These are phyloP conservation scores for Lomographa bimaculata DNA, from an alignment of 2,888 invertebrate species.

Conservation along the genomic window DNA sequence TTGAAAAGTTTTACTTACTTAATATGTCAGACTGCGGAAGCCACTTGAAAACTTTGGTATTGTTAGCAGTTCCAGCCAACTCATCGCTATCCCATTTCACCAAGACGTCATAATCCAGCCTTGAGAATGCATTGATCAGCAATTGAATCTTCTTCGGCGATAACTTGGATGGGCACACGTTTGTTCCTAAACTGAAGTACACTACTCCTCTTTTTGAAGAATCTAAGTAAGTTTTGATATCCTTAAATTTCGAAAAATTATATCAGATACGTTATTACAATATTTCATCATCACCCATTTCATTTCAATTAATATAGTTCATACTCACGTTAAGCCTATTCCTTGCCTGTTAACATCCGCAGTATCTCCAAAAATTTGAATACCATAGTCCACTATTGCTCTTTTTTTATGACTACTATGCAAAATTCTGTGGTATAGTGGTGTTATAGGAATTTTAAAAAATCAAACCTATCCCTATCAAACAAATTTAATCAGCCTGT, in stretches of 20 bases:
- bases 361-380: too few relatives aligned
- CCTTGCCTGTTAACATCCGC: too few relatives aligned
- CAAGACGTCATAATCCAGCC: constrained; percentile 64
- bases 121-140: constrained; percentile 54
- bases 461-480: too few relatives aligned
- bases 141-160: constrained; percentile 47
- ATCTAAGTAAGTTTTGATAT: constrained; percentile 57
- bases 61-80: constrained; percentile 52
- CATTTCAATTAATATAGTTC: background rate
- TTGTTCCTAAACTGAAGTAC: constrained; percentile 71
- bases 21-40: constrained; percentile 68
- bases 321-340: background rate
- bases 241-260: constrained; percentile 40
- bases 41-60: constrained; percentile 68
- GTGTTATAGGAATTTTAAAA: too few relatives aligned
- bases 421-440: too few relatives aligned
- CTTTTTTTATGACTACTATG: too few relatives aligned
- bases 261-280: too few relatives aligned
- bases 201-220: constrained; percentile 65
- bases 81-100: constrained; percentile 69
- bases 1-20: constrained; percentile 41
- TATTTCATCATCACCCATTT: too few relatives aligned
- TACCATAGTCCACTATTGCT: too few relatives aligned
- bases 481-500: too few relatives aligned
- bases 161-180: constrained; percentile 50